These are phyloP conservation scores for Nicator chloris DNA, from an alignment of 2,113 vertebrate genomes.

Conservation along the genomic window DNA sequence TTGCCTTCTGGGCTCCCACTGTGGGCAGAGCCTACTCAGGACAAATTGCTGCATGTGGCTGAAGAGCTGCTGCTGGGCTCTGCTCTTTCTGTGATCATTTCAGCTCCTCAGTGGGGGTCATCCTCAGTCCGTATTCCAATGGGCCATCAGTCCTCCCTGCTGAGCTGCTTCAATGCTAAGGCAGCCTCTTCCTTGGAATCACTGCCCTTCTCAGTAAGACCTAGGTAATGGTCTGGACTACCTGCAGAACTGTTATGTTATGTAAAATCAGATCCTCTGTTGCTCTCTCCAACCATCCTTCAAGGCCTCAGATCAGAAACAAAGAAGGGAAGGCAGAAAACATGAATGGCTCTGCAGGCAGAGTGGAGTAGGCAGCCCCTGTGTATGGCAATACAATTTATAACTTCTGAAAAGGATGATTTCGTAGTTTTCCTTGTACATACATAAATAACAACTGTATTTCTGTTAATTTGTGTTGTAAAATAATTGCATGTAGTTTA, in stretches of 20 bases:
- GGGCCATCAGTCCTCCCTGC: not conserved
- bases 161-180: not conserved
- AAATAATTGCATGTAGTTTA: not conserved
- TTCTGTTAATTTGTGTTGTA: not conserved
- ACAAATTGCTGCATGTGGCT: not conserved
- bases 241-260: not conserved
- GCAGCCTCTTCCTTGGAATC: not conserved
- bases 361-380: not conserved
- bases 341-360: not conserved
- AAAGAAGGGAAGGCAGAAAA: not conserved
- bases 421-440: not conserved
- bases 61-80: not conserved
- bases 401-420: not conserved
- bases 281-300: not conserved
- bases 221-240: not conserved
- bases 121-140: not conserved
- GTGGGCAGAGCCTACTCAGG: not conserved
- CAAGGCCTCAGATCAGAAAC: not conserved
- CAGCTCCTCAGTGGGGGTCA: not conserved
- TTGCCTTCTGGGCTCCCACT: not conserved
- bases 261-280: not conserved
- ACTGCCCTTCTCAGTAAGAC: not conserved
- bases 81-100: constrained; percentile 13
- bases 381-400: not conserved
- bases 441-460: not conserved